A percentile compares a stretch with the other conserved stretches of the same genome.
Conservation (phyloP, 2,888 invertebrate species). For the Megaustenia siamemsis region DNA sequence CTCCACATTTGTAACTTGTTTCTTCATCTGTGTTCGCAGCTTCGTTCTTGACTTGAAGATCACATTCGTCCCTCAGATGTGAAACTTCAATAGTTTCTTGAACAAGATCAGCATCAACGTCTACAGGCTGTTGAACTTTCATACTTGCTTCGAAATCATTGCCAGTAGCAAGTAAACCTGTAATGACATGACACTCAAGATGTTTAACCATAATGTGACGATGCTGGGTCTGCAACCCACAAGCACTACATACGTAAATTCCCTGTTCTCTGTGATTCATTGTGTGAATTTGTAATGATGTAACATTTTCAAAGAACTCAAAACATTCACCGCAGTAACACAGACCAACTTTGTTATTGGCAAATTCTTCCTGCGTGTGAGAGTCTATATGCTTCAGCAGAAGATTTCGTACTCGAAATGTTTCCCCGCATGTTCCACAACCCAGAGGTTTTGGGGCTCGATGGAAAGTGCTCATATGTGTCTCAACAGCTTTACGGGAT, state of each 20-base stretch:
- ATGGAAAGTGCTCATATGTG: constrained; percentile 55
- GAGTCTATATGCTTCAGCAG: constrained; percentile 51
- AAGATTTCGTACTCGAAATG: constrained; percentile 47
- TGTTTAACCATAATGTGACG: constrained; percentile 54
- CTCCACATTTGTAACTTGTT: constrained; percentile 49
- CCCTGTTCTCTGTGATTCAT: constrained; percentile 50
- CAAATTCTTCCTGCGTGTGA: constrained; percentile 46
- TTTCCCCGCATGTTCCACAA: constrained; percentile 54
- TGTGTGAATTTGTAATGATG: constrained; percentile 42
- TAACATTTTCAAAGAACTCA: constrained; percentile 53
- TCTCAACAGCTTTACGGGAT: constrained; percentile 56
- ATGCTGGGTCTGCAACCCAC: constrained; percentile 53
- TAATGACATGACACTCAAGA: constrained; percentile 51
- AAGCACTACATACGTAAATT: constrained; percentile 52
- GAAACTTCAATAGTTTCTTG: constrained; percentile 34
- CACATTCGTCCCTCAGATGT: background rate
- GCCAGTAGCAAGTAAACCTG: constrained; percentile 37
- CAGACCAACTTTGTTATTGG: constrained; percentile 46
- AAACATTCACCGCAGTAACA: constrained; percentile 56
- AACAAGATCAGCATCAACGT: constrained; percentile 36
- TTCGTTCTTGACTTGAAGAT: constrained; percentile 26
- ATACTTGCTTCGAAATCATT: background rate
- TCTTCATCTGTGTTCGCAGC: background rate
- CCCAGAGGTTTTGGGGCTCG: constrained; percentile 51
- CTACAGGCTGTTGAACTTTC: constrained; percentile 29